Conservation (phyloP, 2,888 invertebrate genomes). For the Biston stratarius region DNA sequence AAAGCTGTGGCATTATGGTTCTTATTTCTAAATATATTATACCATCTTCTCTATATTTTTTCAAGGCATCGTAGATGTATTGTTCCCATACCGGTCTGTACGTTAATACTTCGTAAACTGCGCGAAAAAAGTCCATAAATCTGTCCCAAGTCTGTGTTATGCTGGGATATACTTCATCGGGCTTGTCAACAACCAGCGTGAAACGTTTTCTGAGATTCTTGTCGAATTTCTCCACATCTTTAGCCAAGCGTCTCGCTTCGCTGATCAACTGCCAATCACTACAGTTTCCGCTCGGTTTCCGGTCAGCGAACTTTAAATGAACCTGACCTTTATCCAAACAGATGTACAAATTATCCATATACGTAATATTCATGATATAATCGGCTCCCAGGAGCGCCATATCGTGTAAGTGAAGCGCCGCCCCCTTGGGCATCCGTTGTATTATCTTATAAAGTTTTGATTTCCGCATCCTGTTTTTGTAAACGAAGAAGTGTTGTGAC, state of each 20-base stretch:
- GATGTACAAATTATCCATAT: conserved; percentile 86
- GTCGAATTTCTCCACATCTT: conserved; percentile 81
- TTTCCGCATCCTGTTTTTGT: conserved; percentile 84
- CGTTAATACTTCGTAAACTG: conserved; percentile 83
- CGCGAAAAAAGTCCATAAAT: conserved; percentile 85
- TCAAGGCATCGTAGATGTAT: conserved; percentile 88
- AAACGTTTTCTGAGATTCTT: conserved; percentile 81
- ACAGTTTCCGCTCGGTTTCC: conserved; percentile 43
- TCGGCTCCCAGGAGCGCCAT: conserved; percentile 88
- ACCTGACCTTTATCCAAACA: conserved; percentile 64
- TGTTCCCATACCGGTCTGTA: conserved; percentile 89
- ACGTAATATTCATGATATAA: conserved; percentile 88
- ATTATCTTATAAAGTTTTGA: conserved; percentile 90
- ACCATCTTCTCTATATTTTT: conserved; percentile 88
- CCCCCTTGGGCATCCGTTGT: conserved; percentile 91
- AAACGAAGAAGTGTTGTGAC: conserved; percentile 88
- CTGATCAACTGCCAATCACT: conserved; percentile 79
- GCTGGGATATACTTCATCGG: conserved; percentile 74
- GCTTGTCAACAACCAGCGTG: conserved; percentile 84
- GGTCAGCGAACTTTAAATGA: conserved; percentile 63
- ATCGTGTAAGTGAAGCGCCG: conserved; percentile 90
- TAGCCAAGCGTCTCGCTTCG: conserved; percentile 69
- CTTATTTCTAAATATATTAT: conserved; percentile 90
- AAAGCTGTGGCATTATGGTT: conserved; percentile 87
- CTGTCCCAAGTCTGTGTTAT: conserved; percentile 87